A percentile compares a stretch with the other conserved stretches of the same genome.
Conservation (phyloP, 2,888 invertebrate species). For the Lasiommata megera region DNA sequence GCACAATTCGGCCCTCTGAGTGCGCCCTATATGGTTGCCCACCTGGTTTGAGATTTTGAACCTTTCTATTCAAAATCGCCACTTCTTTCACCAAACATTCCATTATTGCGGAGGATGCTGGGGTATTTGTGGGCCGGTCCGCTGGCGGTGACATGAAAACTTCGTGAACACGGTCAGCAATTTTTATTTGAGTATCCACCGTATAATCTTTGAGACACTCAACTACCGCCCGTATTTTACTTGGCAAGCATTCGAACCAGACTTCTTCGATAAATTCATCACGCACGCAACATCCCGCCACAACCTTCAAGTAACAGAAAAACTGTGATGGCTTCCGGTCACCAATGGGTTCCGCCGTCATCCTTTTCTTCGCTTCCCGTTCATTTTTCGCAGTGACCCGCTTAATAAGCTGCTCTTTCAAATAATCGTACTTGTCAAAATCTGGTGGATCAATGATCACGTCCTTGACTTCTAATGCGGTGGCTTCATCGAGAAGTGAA, state of each 20-base stretch:
- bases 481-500: constrained; percentile 11
- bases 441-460: constrained; percentile 2
- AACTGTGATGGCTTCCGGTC: constrained; percentile 9
- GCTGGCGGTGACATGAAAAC: neutral
- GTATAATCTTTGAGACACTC: neutral
- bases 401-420: constrained; percentile 3
- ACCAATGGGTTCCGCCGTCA: constrained; percentile 1
- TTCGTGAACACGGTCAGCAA: constrained; percentile 8
- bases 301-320: neutral
- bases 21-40: neutral
- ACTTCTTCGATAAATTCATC: constrained; percentile 3
- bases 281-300: constrained; percentile 1
- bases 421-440: neutral
- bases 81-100: constrained; percentile 8
- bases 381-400: constrained; percentile 8
- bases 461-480: constrained; percentile 10
- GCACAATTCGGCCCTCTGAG: neutral
- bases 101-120: neutral
- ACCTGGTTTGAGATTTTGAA: constrained; percentile 4
- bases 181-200: neutral
- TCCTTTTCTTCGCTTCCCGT: constrained; percentile 3
- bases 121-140: neutral
- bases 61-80: constrained; percentile 1
- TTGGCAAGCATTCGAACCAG: constrained; percentile 3
- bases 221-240: constrained; percentile 4